Evolutionary conservation across 2,797 vertebrate species (phyloP), one percentile per base, ranked within the genome.

Genomic region (Alca torda): DNA sequence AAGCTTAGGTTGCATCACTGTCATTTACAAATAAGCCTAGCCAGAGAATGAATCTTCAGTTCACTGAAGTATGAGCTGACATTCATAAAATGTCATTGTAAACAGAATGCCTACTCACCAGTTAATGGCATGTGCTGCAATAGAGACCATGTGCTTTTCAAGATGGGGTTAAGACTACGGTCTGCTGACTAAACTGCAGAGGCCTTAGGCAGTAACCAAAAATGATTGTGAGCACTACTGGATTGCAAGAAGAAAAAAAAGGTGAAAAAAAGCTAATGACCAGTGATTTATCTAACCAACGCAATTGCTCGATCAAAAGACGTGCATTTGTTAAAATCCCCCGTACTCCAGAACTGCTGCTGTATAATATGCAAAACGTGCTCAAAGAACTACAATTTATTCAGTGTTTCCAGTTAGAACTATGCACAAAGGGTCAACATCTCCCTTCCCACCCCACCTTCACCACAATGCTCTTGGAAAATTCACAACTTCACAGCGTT

Each of bases 71-170:
- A 96, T 67, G 94, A 97, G 97, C 94, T 97, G 97, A 98, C 97
- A 98, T 95, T 95, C 85, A 39, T 70, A 45, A 96, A 87, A 93
- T 84, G 95, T 54, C 87, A 43, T 43, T 39, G 78, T 96, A 96
- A 96, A 97, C 89, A 95, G 97, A 97, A 98, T 97, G 97, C 97
- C 98, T 98, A 98, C 98, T 98, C 97, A 98, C 98, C 98, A 98
- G 98, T 97, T 97, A 98, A 97, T 97, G 97, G 96, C 96, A 98
- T 98, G 97, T 98, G 98, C 98, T 98, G 98, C 97, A 69, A 98
- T 97, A 98, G 97, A 98, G 98, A 98, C 97, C 98, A 97, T 97
- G 97, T 96, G 97, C 97, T 97, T 98, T 98, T 98, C 97, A 97
- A 98, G 98, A 97, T 97, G 97, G 96, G 96, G 92, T 98, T 98